Evolutionary conservation across 2,113 vertebrate species (phyloP), one percentile per base, ranked within the genome.

Genomic region (Otus sunia): DNA sequence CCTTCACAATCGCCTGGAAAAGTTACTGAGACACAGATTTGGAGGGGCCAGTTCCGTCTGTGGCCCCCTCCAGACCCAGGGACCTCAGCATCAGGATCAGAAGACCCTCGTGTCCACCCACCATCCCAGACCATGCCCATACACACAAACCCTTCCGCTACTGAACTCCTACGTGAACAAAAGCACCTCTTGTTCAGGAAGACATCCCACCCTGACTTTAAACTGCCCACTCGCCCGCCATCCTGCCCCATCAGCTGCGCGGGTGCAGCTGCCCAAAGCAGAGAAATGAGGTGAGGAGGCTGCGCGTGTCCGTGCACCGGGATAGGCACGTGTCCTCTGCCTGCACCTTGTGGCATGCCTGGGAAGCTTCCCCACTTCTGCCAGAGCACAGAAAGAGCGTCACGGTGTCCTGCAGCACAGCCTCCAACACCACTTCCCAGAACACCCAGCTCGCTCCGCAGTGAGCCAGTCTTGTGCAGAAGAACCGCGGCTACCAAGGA

Each of bases 301-400:
- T 7, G 0, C 3, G 9, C 4, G 7, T 12, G 14, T 7, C 23
- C 3, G 2, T 11, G 15, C 27, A 4, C 32, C 0, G 0, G 27
- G 30, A 41, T 7, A 12, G 25, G 25, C 20, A 27, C 2, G 1
- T 15, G 68, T 20, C 27, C 56, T 36, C 34, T 53, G 37, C 56
- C 79, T 39, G 56, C 55, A 58, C 21, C 10, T 23, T 7, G 36
- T 2, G 0, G 36, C 32, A 30, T 0, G 23, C 9, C 37, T 7
- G 36, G 49, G 37, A 75, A 58, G 49, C 37, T 12, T 62, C 47
- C 68, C 56, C 29, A 36, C 55, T 23, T 21, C 80, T 41, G 55
- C 45, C 11, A 6, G 29, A 72, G 56, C 5, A 2, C 2, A 18
- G 55, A 27, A 22, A 36, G 5, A 52, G 67, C 10, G 0, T 50